Evolutionary conservation across 2,888 invertebrate genomes (phyloP).

Genomic region (Polylopha cassiicola): DNA sequence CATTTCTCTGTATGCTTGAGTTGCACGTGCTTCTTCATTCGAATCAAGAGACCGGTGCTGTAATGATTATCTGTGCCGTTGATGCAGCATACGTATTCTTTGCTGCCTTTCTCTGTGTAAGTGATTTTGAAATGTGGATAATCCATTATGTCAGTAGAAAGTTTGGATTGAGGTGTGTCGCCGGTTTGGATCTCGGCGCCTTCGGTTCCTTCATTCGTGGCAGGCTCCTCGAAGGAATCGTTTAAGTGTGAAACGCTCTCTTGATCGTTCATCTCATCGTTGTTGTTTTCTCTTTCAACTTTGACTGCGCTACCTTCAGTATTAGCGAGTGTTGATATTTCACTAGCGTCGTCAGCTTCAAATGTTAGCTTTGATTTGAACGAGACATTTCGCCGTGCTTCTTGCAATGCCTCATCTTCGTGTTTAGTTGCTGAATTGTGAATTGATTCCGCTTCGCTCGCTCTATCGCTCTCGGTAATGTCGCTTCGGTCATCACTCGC

Average conservation of each 20-base stretch:
- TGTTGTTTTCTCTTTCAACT: conserved; percentile 21
- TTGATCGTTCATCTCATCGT: conserved; percentile 15
- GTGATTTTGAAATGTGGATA: conserved; percentile 59
- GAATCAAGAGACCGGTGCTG: conserved; percentile 57
- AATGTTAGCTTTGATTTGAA: conserved; percentile 57
- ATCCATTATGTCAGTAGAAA: conserved; percentile 29
- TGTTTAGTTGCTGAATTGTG: background rate
- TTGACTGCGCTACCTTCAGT: conserved; percentile 19
- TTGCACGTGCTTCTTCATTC: conserved; percentile 66
- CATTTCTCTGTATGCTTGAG: conserved; percentile 62
- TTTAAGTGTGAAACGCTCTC: conserved; percentile 1
- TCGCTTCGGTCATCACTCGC: conserved; percentile 39
- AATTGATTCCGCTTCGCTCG: conserved; percentile 24
- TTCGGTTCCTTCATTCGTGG: conserved; percentile 2
- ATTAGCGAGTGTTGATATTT: conserved; percentile 25
- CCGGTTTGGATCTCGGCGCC: no score
- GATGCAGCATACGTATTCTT: conserved; percentile 64
- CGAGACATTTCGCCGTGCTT: conserved; percentile 20
- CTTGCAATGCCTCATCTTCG: conserved; percentile 4
- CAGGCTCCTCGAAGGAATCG: conserved; percentile 3
- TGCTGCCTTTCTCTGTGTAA: conserved; percentile 43
- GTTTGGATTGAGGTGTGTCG: no score
- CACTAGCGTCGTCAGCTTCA: conserved; percentile 41
- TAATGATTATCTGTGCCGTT: conserved; percentile 57
- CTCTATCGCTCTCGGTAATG: conserved; percentile 28